Percentiles rank a stretch among this genome's conserved stretches.
phyloP scores from a whole-genome alignment of 2,888 invertebrate species.

The Agrotis ipsilon region DNA sequence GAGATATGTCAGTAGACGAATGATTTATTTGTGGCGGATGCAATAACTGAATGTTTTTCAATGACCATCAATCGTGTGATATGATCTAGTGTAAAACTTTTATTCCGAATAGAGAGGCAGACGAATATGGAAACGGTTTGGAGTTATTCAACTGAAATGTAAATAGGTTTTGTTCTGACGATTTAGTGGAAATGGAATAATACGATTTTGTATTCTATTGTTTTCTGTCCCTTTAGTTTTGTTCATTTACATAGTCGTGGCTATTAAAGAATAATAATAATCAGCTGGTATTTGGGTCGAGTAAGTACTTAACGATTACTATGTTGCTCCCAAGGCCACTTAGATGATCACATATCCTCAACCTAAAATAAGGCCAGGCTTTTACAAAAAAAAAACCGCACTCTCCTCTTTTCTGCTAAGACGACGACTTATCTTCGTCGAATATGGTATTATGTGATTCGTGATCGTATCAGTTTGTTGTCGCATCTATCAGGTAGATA shows the following conservation, averaged over 20 bases:
- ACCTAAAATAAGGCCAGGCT: no score
- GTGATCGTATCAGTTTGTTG: no score
- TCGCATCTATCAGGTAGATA: no score
- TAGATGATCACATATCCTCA: no score
- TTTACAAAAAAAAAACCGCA: no score
- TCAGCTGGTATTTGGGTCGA: no score
- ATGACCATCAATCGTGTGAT: conserved; percentile 62
- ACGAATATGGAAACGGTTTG: conserved; percentile 34
- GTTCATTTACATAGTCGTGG: neutral
- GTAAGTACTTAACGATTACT: no score
- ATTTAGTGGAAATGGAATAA: neutral
- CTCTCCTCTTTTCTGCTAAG: no score
- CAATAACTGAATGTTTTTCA: conserved; percentile 62
- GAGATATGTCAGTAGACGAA: conserved; percentile 60
- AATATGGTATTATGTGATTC: no score
- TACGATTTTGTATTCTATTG: neutral
- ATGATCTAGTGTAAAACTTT: conserved; percentile 53
- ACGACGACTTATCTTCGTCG: no score
- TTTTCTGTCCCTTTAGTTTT: neutral
- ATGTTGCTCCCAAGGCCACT: no score
- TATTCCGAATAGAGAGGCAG: conserved; percentile 40
- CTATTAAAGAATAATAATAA: no score
- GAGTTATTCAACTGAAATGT: conserved; percentile 14
- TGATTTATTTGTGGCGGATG: conserved; percentile 63
- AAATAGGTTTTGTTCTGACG: conserved; percentile 24